Evolutionary conservation across 1,140 invertebrate genomes (phyloP), one percentile per base, ranked within the genome.

Genomic region (Microplitis demolitor): DNA sequence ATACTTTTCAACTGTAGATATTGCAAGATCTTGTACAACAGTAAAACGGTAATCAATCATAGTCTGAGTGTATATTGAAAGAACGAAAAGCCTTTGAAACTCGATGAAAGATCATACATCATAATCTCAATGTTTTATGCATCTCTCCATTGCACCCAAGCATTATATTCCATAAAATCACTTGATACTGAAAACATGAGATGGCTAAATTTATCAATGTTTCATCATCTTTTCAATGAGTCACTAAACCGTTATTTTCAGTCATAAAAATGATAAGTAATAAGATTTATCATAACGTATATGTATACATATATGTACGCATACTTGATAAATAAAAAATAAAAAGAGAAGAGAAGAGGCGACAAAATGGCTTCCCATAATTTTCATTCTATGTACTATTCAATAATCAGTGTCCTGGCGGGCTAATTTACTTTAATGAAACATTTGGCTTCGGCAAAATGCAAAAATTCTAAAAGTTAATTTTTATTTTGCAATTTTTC

Each of bases 51-150:
- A 60, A 60, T 60, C 58, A 60, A 60, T 60, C 58, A 34, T 54
- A 54, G 53, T n/a, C 39, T n/a, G 53, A 54, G 16, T 16, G n/a
- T 16, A 54, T 54, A n/a, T 16, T 54, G 53, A n/a, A 5, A 54
- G 16, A 54, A 14, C 3, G 13, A 4, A 13, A 54, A 54, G 16
- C 13, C 13, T 54, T 16, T 54, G 16, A 53, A 4, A 37, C 50
- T n/a, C 62, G 39, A 37, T 31, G 31, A 53, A 60, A 33, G n/a
- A 73, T 68, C 62, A 74, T 45, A 56, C 37, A 61, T 73, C 72
- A 72, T 72, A 72, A 74, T 77, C 64, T 63, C 58, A 66, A 34
- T 37, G 61, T 37, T 63, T 63, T 63, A 63, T 63, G 11, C 61
- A 63, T 63, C 61, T 39, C 8, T 37, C 61, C 61, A 63, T 39